Conservation (phyloP, 2,113 vertebrate species). For the Eulemur macaco region DNA sequence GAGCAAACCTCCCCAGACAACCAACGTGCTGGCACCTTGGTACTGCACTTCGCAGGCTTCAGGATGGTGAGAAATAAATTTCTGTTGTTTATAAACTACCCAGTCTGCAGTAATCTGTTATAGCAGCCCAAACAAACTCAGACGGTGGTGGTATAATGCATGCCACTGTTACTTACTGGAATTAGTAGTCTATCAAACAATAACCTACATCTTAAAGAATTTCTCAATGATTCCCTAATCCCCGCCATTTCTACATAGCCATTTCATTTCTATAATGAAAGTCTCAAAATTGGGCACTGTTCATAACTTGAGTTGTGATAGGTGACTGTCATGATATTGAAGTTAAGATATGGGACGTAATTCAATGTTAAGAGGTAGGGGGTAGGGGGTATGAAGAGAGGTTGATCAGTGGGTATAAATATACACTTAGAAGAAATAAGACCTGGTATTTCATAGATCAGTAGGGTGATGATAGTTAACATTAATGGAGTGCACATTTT, state of each 20-base stretch:
- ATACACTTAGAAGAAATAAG: background rate
- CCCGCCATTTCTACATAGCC: background rate
- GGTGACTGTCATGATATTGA: background rate
- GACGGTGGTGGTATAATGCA: background rate
- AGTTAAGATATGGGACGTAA: background rate
- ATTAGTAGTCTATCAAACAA: background rate
- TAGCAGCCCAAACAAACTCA: background rate
- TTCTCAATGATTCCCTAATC: background rate
- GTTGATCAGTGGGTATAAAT: background rate
- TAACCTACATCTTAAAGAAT: background rate
- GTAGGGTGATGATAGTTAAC: background rate
- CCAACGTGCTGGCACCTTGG: too few species aligned
- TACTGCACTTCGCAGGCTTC: background rate
- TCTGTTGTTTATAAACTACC: background rate
- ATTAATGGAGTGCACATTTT: background rate
- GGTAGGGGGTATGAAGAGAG: background rate
- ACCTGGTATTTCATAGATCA: background rate
- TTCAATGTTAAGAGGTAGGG: background rate
- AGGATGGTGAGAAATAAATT: background rate
- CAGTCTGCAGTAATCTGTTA: background rate
- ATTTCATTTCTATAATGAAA: background rate
- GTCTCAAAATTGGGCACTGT: background rate
- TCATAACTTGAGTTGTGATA: background rate
- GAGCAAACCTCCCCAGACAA: background rate
- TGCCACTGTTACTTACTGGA: background rate